These are phyloP conservation scores for Geotrypetes seraphini DNA, from an alignment of 2,797 vertebrate species.

Conservation along the genomic window DNA sequence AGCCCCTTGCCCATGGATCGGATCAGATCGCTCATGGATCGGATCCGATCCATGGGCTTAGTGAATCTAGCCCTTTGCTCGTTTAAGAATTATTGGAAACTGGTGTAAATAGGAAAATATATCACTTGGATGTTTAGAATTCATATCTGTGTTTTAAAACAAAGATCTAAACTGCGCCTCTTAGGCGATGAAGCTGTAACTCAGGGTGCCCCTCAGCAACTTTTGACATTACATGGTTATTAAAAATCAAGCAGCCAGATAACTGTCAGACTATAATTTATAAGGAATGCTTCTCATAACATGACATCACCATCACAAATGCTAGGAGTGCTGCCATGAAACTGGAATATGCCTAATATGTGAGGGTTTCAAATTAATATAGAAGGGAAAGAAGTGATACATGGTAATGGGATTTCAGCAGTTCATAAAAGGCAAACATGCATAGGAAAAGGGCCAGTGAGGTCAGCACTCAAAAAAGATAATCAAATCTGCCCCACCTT, in stretches of 20 bases:
- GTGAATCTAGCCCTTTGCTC: no score
- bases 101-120: no score
- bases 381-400: not conserved
- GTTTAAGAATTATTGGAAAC: no score
- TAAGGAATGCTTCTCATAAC: not conserved
- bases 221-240: not conserved
- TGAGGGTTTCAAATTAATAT: not conserved
- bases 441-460: constrained; percentile 2
- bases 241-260: not conserved
- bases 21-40: no score
- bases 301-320: not conserved
- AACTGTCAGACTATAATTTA: not conserved
- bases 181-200: not conserved
- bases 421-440: not conserved
- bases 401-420: constrained; percentile 1
- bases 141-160: no score
- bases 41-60: no score
- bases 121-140: no score
- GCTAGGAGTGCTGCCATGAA: not conserved
- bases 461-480: not conserved
- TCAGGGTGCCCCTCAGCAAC: not conserved
- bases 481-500: not conserved
- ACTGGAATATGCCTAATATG: not conserved
- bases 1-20: no score
- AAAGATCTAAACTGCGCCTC: no score